Evolutionary conservation across 1,140 invertebrate species (phyloP), one percentile per base, ranked within the genome.

Genomic region (Episyrphus balteatus): DNA sequence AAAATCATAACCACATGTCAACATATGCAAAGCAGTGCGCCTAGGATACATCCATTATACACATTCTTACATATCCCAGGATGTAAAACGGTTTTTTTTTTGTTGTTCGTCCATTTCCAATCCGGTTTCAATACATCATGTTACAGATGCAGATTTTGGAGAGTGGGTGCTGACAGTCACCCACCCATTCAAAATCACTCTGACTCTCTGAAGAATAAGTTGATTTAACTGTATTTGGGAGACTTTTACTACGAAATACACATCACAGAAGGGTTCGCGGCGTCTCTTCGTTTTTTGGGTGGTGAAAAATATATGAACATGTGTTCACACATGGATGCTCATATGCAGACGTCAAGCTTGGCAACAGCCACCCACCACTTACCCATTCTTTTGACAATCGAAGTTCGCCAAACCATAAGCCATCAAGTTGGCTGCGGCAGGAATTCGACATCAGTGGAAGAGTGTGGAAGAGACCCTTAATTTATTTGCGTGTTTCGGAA

Each of bases 1-100:
- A 47, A 47, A 47, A 47, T 47, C 45, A 47, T 47, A 47, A 47
- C 45, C 33, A 39, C 45, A 47, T 47, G 45, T 47, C 45, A 40
- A 47, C 45, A 47, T 47, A 47, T 47, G 45, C 32, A 30, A 47
- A 47, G 21, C 17, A 38, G 32, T n/a, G 40, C 14, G 18, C 13
- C 12, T n/a, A 26, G 21, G 21, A 26, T 26, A 26, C 21, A 8
- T 26, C 3, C 21, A 26, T 26, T 5, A 26, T 5, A 26, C 21
- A 26, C 21, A 26, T 26, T 26, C 3, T 26, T 26, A 21, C 18
- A 21, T 42, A 42, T 14, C 8, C 3, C 21, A 26, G 21, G 21
- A 26, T 26, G 21, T 26, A 26, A 26, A 26, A 26, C 21, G 21
- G 39, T 9, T 26, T 26, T 26, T 26, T 26, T 26, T 26, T 26